These are phyloP conservation scores for Trachymyrmex cornetzi DNA, from an alignment of 1,140 invertebrate species.

Conservation along the genomic window DNA sequence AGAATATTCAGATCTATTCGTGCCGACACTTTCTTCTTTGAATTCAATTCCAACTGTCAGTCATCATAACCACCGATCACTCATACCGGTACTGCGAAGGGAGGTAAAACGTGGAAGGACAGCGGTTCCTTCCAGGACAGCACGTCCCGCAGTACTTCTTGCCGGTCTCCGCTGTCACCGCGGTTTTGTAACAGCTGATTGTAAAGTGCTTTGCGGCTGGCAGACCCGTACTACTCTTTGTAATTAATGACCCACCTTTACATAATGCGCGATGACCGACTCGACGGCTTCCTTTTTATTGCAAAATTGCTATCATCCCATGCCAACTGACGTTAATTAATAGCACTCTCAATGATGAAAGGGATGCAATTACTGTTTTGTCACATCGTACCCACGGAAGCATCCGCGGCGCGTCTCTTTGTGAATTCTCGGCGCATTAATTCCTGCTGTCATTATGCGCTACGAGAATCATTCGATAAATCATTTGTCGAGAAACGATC, in stretches of 20 bases:
- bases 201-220: constrained; percentile 43
- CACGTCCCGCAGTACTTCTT: constrained; percentile 27
- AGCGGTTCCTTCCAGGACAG: constrained; percentile 29
- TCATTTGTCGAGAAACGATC: constrained; percentile 44
- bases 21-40: constrained; percentile 44
- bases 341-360: constrained; percentile 47
- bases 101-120: constrained; percentile 51
- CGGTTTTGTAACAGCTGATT: constrained; percentile 64
- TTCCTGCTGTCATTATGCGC: constrained; percentile 32
- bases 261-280: constrained; percentile 48
- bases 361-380: constrained; percentile 61
- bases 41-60: constrained; percentile 63
- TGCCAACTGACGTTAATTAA: constrained; percentile 57
- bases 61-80: constrained; percentile 54
- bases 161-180: constrained; percentile 34
- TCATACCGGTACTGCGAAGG: constrained; percentile 13
- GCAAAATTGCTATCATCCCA: constrained; percentile 39
- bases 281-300: constrained; percentile 43
- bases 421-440: constrained; percentile 39
- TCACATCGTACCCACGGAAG: constrained; percentile 35
- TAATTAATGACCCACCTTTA: constrained; percentile 54
- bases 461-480: constrained; percentile 50
- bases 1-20: constrained; percentile 30
- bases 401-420: constrained; percentile 13
- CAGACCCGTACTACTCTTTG: constrained; percentile 41